Percentiles rank a stretch among this genome's conserved stretches.
Evolutionary conservation across 2,888 invertebrate genomes (phyloP).

Genomic region (Cosmia trapezina): DNA sequence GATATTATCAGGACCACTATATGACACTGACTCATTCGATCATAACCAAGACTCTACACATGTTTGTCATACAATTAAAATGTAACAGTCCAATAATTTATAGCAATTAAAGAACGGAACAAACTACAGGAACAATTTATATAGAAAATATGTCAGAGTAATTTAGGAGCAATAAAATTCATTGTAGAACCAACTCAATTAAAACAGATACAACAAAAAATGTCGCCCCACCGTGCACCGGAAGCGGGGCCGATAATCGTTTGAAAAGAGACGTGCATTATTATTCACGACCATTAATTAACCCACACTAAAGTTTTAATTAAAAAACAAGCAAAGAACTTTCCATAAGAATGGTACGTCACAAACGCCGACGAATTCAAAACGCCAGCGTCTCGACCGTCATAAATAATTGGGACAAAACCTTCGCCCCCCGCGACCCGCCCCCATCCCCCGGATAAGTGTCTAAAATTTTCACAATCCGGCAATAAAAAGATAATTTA

Average conservation of each 20-base stretch:
- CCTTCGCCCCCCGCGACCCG: slow-evolving; percentile 74
- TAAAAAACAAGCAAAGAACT: slow-evolving; percentile 83
- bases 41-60: slow-evolving; percentile 43
- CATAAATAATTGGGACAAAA: slow-evolving; percentile 90
- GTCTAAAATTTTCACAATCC: slow-evolving; percentile 91
- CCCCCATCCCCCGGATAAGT: slow-evolving; percentile 85
- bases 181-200: slow-evolving; percentile 52
- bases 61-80: slow-evolving; percentile 53
- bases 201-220: slow-evolving; percentile 59
- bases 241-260: slow-evolving; percentile 69
- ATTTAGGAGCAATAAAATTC: slow-evolving; percentile 50
- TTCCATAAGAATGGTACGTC: slow-evolving; percentile 86
- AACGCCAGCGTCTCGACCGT: slow-evolving; percentile 88
- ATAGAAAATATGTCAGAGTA: slow-evolving; percentile 46
- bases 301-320: slow-evolving; percentile 88
- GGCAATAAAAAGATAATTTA: slow-evolving; percentile 91
- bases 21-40: slow-evolving; percentile 38
- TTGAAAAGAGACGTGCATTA: slow-evolving; percentile 72
- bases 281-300: slow-evolving; percentile 84
- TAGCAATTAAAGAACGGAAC: slow-evolving; percentile 50
- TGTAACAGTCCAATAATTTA: slow-evolving; percentile 48
- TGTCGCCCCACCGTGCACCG: slow-evolving; percentile 66
- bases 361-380: slow-evolving; percentile 86
- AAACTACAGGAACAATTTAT: slow-evolving; percentile 51
- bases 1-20: slow-evolving; percentile 53